Base-by-base conservation (phyloP, 2,797 vertebrate genomes). In the Spinus pinus region DNA sequence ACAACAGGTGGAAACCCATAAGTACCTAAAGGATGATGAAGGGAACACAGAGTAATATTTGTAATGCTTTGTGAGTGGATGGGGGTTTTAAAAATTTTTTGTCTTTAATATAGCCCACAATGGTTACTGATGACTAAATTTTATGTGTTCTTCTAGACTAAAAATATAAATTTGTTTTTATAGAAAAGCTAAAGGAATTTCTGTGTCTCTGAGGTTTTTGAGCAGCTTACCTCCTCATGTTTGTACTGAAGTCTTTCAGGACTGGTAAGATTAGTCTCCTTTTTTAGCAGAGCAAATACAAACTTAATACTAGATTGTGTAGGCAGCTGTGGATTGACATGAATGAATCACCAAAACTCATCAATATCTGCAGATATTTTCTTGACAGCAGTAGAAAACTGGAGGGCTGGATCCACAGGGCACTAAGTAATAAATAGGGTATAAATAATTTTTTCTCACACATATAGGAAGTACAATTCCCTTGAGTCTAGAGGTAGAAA, bases 321-420 rank as follows among this genome's bases (percentile, higher is more conserved):
- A 84, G 86, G 86, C 65, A 88, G 88, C 42, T 74, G 35, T 90
- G 66, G 33, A 47, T 41, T 84, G 81, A 65, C 61, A 44, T 14
- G 14, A 88, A 39, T 14, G 66, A 65, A 84, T 57, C 33, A 86
- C 39, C 46, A 79, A 65, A 84, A 75, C 20, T 67, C 54, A 75
- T 88, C 80, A 67, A 31, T 83, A 86, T 81, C 66, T 92, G 54
- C 42, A 65, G 53, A 18, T 88, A 51, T 81, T 92, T 86, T 84
- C n/a, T n/a, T 90, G 81, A 81, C 54, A 90, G 65, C 2, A 0
- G 30, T 58, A 72, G 81, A 79, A 92, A 90, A 73, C 0, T 0
- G 24, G 30, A 62, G 39, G 8, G 18, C 46, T 92, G 53, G 85
- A 53, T 49, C 57, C 11, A 0, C 7, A 54, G 39, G 17, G 47